A percentile compares a stretch with the other conserved stretches of the same genome.
phyloP scores from a whole-genome alignment of 1,140 invertebrate species.

The Lucilia sericata region DNA sequence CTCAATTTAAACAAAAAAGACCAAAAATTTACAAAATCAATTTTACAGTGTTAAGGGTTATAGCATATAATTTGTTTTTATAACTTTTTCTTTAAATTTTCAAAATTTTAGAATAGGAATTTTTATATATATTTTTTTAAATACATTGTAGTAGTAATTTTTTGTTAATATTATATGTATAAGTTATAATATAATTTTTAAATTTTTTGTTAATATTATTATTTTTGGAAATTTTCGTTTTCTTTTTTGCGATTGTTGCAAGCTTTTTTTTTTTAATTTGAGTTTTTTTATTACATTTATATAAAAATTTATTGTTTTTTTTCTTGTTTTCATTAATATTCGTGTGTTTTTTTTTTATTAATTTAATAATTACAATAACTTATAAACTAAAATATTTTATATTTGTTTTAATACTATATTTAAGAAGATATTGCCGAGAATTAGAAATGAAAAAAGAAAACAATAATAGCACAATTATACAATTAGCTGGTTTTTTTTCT shows the following conservation, averaged over 20 bases:
- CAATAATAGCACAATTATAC: constrained; percentile 12
- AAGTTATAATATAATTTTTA: no score
- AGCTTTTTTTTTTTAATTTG: neutral
- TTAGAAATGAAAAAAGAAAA: neutral
- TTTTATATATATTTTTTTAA: no score
- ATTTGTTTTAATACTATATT: constrained; percentile 16
- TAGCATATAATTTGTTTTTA: no score
- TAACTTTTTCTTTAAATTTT: no score
- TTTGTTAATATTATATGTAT: no score
- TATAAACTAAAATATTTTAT: neutral
- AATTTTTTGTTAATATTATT: no score
- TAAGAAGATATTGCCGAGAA: constrained; percentile 18
- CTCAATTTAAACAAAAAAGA: neutral
- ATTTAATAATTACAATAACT: constrained; percentile 16
- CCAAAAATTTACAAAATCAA: constrained; percentile 15
- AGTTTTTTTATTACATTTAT: constrained; percentile 7
- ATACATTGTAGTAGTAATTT: no score
- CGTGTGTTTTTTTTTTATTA: neutral
- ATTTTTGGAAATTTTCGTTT: neutral
- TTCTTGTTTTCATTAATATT: neutral
- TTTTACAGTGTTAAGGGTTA: neutral
- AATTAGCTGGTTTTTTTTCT: neutral
- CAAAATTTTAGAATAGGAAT: no score
- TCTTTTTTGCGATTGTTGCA: constrained; percentile 2
- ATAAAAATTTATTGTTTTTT: constrained; percentile 8